Evolutionary conservation across 2,113 vertebrate species (phyloP).

Genomic region (Nothocercus julius): DNA sequence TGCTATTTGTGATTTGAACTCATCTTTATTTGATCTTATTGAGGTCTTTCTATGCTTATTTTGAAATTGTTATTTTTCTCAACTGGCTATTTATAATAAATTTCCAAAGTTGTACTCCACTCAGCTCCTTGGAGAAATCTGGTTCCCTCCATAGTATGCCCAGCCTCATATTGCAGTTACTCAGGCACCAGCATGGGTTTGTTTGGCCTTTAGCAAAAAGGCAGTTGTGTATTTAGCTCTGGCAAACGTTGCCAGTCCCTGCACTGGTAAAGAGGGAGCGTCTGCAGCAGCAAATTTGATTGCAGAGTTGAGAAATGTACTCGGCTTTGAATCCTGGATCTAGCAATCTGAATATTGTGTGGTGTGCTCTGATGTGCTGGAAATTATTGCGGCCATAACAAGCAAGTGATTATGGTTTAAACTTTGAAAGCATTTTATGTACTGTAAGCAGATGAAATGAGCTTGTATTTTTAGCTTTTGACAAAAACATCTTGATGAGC

Average conservation of each 20-base stretch:
- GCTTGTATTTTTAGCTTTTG: slow-evolving; percentile 13
- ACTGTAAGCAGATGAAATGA: neutral
- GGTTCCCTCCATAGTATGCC: slow-evolving; percentile 3
- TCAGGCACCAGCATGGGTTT: neutral
- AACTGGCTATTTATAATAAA: slow-evolving; percentile 21
- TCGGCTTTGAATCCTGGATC: neutral
- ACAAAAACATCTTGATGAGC: neutral
- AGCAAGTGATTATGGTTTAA: neutral
- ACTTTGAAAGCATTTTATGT: neutral
- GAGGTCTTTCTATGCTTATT: neutral
- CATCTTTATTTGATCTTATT: neutral
- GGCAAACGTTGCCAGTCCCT: neutral
- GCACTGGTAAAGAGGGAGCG: neutral
- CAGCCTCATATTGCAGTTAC: slow-evolving; percentile 22
- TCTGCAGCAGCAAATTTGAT: neutral
- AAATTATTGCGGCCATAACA: neutral
- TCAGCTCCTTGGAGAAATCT: slow-evolving; percentile 32
- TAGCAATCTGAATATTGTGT: neutral
- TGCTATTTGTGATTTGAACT: neutral
- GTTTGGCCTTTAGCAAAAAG: slow-evolving; percentile 47
- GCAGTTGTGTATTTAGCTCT: neutral
- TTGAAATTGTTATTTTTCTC: neutral
- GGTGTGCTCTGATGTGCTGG: neutral
- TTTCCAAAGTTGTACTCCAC: neutral
- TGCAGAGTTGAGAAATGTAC: neutral